These are phyloP conservation scores for Carollia perspicillata DNA, from an alignment of 2,113 vertebrate genomes.

Conservation along the genomic window DNA sequence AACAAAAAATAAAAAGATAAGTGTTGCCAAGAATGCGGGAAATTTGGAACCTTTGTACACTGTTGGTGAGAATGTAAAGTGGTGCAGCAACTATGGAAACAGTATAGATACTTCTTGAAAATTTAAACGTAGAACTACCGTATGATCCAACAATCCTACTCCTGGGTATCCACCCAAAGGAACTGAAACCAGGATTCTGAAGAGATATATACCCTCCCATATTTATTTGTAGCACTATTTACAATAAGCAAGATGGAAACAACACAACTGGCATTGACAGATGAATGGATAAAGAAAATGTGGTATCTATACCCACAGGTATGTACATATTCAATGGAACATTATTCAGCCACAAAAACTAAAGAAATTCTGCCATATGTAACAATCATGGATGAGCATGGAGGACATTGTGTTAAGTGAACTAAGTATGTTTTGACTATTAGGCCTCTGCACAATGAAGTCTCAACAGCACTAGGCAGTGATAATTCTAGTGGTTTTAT, in stretches of 20 bases:
- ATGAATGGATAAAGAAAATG: background rate
- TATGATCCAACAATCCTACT: background rate
- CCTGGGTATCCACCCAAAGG: background rate
- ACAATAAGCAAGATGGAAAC: background rate
- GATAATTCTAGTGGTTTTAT: background rate
- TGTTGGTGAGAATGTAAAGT: background rate
- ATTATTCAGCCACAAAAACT: background rate
- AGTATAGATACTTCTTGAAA: background rate
- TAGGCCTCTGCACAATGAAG: background rate
- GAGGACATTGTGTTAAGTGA: background rate
- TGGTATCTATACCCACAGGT: background rate
- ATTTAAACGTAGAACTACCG: background rate
- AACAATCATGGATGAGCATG: background rate
- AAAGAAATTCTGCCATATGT: background rate
- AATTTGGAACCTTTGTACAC: background rate
- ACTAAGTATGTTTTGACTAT: background rate
- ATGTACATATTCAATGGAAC: background rate
- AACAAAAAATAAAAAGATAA: background rate
- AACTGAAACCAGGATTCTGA: background rate
- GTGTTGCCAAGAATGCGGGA: background rate
- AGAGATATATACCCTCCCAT: background rate
- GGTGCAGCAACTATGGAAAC: background rate
- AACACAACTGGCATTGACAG: background rate
- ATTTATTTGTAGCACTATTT: background rate
- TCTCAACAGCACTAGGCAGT: background rate